Base-by-base conservation (phyloP, 1,140 invertebrate genomes). In the Macrocentrus cingulum region DNA sequence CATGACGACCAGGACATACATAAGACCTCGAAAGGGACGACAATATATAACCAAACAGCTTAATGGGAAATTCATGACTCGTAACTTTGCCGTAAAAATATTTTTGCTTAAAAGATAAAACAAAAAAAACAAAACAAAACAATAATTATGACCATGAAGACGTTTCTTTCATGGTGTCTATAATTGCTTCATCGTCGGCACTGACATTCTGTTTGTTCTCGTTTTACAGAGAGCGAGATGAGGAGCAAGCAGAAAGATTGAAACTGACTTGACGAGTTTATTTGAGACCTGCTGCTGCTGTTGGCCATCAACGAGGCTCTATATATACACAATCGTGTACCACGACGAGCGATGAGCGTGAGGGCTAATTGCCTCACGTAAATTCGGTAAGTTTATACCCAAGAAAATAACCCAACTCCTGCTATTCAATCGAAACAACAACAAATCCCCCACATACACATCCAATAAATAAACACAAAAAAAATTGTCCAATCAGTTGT, bases 21-120 rank as follows among this genome's bases (percentile, higher is more conserved):
- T n/a, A n/a, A n/a, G n/a, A n/a, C n/a, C n/a, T n/a, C n/a, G n/a
- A n/a, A n/a, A n/a, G n/a, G n/a, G n/a, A n/a, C n/a, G n/a, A n/a
- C n/a, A n/a, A n/a, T n/a, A n/a, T n/a, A n/a, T n/a, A n/a, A n/a
- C n/a, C n/a, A n/a, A 49, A 44, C 0, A 36, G 32, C 5, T 39
- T 62, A 59, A 51, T 59, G 52, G 52, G 18, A 59, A 62, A 59
- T 59, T 56, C 56, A 44, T 62, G 56, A 62, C 61, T 59, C 46
- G 46, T 18, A 45, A 50, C 46, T 49, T 20, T 34, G 37, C 16
- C 22, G 37, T 23, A 48, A 23, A 48, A 48, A 25, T 48, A 48
- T 29, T 23, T 15, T n/a, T 7, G 22, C 8, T 50, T 1, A 16
- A 8, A 16, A 50, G 9, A n/a, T 20, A 34, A 18, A 37, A 37